A percentile compares a stretch with the other conserved stretches of the same genome.
Evolutionary conservation across 2,888 invertebrate genomes (phyloP).

Genomic region (Galerucella pusilla): DNA sequence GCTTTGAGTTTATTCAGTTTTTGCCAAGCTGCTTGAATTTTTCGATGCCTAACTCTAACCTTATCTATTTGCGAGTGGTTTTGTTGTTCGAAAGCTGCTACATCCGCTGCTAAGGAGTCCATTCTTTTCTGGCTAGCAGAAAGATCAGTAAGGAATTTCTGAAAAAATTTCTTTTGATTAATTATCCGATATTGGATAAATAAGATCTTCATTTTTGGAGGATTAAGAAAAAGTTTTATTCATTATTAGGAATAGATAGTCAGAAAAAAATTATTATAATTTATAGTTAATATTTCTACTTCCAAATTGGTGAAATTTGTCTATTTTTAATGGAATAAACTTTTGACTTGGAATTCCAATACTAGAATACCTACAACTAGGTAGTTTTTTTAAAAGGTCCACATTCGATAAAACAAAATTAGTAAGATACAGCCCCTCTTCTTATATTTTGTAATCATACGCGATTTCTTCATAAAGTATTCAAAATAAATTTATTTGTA

Average conservation of each 20-base stretch:
- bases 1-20: constrained; percentile 85
- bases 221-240: not conserved
- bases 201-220: not conserved
- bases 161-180: constrained; percentile 45
- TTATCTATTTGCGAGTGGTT: constrained; percentile 90
- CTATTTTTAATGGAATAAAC: too few relatives aligned
- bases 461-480: too few relatives aligned
- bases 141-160: constrained; percentile 93
- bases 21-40: constrained; percentile 91
- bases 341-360: too few relatives aligned
- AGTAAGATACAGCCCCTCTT: too few relatives aligned
- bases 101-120: constrained; percentile 88
- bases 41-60: constrained; percentile 79
- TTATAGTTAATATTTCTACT: too few relatives aligned
- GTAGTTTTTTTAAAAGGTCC: too few relatives aligned
- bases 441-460: too few relatives aligned
- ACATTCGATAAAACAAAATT: too few relatives aligned
- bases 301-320: too few relatives aligned
- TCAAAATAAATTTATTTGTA: too few relatives aligned
- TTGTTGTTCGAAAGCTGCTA: constrained; percentile 84
- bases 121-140: constrained; percentile 93
- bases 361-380: too few relatives aligned
- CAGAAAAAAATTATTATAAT: too few relatives aligned
- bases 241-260: not conserved
- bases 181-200: not conserved